Base-by-base conservation (phyloP, 2,888 invertebrate genomes). In the Apotomis turbidana region DNA sequence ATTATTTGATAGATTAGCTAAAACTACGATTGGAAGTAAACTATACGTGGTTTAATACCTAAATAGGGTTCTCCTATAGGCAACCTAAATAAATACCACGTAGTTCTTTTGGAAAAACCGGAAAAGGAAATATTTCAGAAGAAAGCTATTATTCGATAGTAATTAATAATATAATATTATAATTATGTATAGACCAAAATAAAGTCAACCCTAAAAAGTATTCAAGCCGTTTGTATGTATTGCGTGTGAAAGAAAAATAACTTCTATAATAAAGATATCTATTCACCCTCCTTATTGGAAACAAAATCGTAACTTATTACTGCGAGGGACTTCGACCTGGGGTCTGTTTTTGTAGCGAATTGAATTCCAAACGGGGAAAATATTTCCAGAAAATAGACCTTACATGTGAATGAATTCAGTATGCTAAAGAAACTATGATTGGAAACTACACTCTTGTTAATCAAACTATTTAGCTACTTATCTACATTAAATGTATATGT, bases 271-370 rank as follows among this genome's bases (percentile, higher is more conserved):
- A 67, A 71, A 62, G 51, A 63, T 70, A 61, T 59, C 57, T 63
- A 58, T 68, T 58, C 52, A 36, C 27, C 41, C 57, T 66, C n/a
- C 15, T 68, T 63, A 68, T 68, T 68, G 63, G 46, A 44, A 72
- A 58, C 8, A 54, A 63, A 68, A 68, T 63, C 46, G 52, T 55
- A 58, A 68, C 72, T 52, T 68, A 64, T 63, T 64, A 59, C 52
- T 41, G 8, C 52, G 64, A 64, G 38, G 41, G 27, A 64, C 51
- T 52, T 6, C 44, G 54, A n/a, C 52, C 52, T 27, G 44, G 58
- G 62, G 71, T 41, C 57, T 72, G 68, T 68, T 72, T 72, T 68
- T 68, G 58, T 59, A 59, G 58, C 57, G 62, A 72, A 72, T 72
- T 68, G 68, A 72, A 72, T 68, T 46, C 54, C 49, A 68, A 63